Conservation (phyloP, 2,113 vertebrate genomes). For the Atractosteus spatula region DNA sequence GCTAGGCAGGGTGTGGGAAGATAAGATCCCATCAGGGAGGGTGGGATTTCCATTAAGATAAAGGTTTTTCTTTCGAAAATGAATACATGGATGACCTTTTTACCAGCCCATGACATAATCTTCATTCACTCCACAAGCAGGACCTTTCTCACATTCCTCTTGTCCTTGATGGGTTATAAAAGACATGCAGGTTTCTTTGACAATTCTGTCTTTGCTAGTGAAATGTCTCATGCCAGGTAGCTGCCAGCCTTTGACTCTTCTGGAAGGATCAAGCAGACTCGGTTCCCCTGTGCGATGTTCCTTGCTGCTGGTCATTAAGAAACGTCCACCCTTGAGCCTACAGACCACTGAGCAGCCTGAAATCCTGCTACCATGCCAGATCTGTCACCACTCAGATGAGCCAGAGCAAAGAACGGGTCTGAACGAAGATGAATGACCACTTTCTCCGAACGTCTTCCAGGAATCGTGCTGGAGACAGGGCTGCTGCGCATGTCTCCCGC, state of each 20-base stretch:
- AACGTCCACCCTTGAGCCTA: not conserved
- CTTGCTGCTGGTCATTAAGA: no score
- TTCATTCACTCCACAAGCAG: conserved; percentile 33
- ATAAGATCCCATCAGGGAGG: no score
- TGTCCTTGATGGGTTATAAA: conserved; percentile 36
- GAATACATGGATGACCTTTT: conserved; percentile 32
- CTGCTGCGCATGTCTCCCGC: no score
- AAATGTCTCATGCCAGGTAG: conserved; percentile 35
- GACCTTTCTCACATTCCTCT: conserved; percentile 34
- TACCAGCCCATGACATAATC: conserved; percentile 24
- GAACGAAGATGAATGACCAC: conserved; percentile 62
- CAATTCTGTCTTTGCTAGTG: conserved; percentile 29
- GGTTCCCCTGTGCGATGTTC: no score
- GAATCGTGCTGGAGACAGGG: no score
- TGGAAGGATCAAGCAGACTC: not conserved
- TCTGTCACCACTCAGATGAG: conserved; percentile 58
- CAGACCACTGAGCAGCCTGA: not conserved
- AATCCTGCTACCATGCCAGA: conserved; percentile 48
- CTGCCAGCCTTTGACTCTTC: conserved; percentile 22
- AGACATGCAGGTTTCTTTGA: conserved; percentile 22
- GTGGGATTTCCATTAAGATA: not conserved
- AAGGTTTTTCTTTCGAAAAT: conserved; percentile 2
- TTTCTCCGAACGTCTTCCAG: not conserved
- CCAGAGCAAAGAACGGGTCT: conserved; percentile 55
- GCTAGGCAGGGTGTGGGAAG: no score